Conservation (phyloP, 2,113 vertebrate genomes). For the Nyctereutes procyonoides region DNA sequence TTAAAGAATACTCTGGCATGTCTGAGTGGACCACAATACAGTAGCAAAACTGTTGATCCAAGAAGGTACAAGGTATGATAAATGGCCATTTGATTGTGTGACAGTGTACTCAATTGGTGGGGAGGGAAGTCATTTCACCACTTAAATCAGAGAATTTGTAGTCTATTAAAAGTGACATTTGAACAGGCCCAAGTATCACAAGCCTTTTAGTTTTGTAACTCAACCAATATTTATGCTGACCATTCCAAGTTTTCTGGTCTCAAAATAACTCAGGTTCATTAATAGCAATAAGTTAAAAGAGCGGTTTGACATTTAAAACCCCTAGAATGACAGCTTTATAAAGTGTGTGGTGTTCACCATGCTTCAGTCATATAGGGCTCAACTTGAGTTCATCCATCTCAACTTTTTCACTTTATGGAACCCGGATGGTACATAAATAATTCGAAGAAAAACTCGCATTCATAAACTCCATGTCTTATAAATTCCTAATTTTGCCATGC, state of each 20-base stretch:
- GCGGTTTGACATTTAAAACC: conserved; percentile 56
- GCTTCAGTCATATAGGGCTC: neutral
- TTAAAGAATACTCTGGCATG: neutral
- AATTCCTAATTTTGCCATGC: neutral
- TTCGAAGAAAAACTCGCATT: neutral
- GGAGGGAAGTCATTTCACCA: neutral
- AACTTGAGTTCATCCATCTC: neutral
- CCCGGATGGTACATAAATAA: neutral
- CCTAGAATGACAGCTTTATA: neutral
- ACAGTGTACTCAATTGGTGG: neutral
- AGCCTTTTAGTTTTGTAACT: conserved; percentile 40
- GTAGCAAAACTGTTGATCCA: conserved; percentile 50
- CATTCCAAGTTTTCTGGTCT: conserved; percentile 46
- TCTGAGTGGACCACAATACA: neutral
- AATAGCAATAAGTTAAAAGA: conserved; percentile 44
- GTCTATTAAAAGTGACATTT: rapidly evolving
- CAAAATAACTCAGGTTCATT: conserved; percentile 27
- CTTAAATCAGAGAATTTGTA: neutral
- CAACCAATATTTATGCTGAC: neutral
- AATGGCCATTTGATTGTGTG: conserved; percentile 37
- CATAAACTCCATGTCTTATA: neutral
- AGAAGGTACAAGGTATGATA: conserved; percentile 64
- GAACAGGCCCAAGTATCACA: neutral
- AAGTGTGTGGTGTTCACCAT: neutral
- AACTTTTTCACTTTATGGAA: neutral